Conservation (phyloP, 2,888 invertebrate species). For the Pomacea canaliculata region DNA sequence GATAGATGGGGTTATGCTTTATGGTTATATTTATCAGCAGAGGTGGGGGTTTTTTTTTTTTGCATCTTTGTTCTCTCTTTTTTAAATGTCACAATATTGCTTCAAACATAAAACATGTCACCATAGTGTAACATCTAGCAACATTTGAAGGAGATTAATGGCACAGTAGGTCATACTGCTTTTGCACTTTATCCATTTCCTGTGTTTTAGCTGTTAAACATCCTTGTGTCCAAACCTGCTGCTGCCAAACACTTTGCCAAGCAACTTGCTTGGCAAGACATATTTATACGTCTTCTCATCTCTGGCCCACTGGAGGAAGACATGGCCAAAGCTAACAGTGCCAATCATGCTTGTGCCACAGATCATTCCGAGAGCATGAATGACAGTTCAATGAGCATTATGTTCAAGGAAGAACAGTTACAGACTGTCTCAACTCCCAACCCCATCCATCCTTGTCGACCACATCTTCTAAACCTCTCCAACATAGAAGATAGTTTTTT, state of each 20-base stretch:
- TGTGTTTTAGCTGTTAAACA: conserved; percentile 55
- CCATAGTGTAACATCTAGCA: conserved; percentile 1
- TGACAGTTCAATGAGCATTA: background rate
- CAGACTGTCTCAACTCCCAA: conserved; percentile 18
- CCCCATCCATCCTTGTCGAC: conserved; percentile 3
- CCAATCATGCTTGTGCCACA: background rate
- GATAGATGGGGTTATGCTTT: too few species aligned
- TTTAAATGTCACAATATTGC: too few species aligned
- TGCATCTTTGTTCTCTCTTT: too few species aligned
- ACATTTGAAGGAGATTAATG: background rate
- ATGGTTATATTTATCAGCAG: too few species aligned
- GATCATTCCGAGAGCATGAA: conserved; percentile 3
- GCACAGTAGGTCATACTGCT: background rate
- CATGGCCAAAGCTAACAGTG: conserved; percentile 2
- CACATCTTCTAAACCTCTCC: conserved; percentile 15
- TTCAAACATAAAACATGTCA: too few species aligned
- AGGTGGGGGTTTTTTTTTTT: too few species aligned
- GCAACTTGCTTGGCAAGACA: conserved; percentile 75
- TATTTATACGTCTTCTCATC: conserved; percentile 58
- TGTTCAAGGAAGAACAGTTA: conserved; percentile 1
- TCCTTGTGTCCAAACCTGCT: conserved; percentile 56
- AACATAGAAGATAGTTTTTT: conserved; percentile 3
- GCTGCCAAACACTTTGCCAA: conserved; percentile 65
- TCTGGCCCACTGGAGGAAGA: background rate
- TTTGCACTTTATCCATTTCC: background rate